A percentile compares a stretch with the other conserved stretches of the same genome.
These are phyloP conservation scores for Hozukius guyotensis DNA, from an alignment of 2,797 vertebrate genomes.

Conservation along the genomic window DNA sequence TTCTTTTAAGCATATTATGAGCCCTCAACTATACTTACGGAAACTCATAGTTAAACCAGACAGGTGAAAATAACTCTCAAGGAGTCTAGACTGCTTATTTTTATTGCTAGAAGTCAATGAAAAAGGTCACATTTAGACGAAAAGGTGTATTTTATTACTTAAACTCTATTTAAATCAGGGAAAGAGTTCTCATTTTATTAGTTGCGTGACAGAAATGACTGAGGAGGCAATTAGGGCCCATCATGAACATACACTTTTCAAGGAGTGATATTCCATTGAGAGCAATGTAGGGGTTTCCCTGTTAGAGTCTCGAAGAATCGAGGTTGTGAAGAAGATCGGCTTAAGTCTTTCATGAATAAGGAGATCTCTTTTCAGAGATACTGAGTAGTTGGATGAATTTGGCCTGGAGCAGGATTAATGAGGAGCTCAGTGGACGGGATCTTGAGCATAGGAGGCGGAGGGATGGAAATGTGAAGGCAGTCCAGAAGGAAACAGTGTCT, in stretches of 20 bases:
- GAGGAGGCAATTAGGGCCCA: background rate
- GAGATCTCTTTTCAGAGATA: background rate
- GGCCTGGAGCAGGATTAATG: slow-evolving; percentile 5
- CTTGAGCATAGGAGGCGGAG: background rate
- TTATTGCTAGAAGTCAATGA: background rate
- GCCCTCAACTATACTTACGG: background rate
- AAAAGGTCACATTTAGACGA: background rate
- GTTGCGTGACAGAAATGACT: background rate
- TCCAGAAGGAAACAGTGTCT: background rate
- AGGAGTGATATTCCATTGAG: background rate
- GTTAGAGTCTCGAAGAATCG: background rate
- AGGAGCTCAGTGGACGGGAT: slow-evolving; percentile 13
- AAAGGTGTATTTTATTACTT: background rate
- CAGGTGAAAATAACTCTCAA: slow-evolving; percentile 4
- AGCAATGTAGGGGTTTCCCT: background rate
- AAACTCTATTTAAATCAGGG: background rate
- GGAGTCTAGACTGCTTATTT: slow-evolving; percentile 2
- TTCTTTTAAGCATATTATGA: slow-evolving; percentile 16
- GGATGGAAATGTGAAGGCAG: background rate
- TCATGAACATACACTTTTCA: background rate
- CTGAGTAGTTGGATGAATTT: slow-evolving; percentile 6
- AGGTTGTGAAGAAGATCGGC: background rate
- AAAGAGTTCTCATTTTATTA: background rate
- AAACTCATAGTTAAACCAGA: background rate
- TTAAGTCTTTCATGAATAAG: background rate